These are phyloP conservation scores for Eretmocerus hayati DNA, from an alignment of 2,888 invertebrate genomes.

Conservation along the genomic window DNA sequence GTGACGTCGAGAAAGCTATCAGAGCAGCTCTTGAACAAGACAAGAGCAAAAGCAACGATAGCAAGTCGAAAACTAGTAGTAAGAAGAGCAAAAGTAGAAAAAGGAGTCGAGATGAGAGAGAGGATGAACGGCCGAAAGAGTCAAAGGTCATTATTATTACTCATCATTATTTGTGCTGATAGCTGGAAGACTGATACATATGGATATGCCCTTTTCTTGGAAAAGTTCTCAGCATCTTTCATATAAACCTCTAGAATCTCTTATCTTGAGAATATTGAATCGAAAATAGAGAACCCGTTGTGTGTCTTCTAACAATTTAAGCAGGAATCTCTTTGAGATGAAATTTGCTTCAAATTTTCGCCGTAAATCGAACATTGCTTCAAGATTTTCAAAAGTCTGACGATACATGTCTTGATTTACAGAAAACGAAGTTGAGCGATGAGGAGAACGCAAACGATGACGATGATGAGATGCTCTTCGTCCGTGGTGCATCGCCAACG, in stretches of 20 bases:
- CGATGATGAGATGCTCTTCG: conserved; percentile 74
- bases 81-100: conserved; percentile 36
- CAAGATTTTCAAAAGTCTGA: no score
- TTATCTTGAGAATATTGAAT: no score
- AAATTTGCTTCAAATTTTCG: not conserved
- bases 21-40: conserved; percentile 68
- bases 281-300: no score
- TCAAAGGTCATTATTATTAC: conserved; percentile 36
- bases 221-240: no score
- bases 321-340: no score
- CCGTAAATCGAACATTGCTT: not conserved
- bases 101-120: conserved; percentile 42
- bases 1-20: conserved; percentile 71
- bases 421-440: conserved; percentile 51
- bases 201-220: no score
- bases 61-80: conserved; percentile 32
- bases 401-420: conserved; percentile 28
- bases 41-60: conserved; percentile 42
- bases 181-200: no score
- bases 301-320: no score
- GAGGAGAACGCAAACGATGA: conserved; percentile 51
- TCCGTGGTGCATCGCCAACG: conserved; percentile 68
- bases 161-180: no score
- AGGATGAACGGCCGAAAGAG: conserved; percentile 51
- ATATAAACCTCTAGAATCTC: no score